A percentile compares a stretch with the other conserved stretches of the same genome.
Evolutionary conservation across 1,140 invertebrate genomes (phyloP).

Genomic region (Heliothis virescens): DNA sequence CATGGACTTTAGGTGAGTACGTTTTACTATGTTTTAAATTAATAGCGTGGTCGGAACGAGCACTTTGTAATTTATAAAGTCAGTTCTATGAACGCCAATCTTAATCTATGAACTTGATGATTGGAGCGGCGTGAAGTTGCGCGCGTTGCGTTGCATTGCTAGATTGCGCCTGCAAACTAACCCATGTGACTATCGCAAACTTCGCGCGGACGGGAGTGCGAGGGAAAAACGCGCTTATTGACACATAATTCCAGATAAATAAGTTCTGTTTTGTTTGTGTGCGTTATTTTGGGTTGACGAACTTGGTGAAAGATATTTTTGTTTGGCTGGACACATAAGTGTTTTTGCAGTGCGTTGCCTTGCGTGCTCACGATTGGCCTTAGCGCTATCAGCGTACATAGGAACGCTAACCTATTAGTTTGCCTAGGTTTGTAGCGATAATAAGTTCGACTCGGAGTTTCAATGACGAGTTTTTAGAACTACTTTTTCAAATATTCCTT

Average conservation of each 20-base stretch:
- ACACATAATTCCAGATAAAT: constrained; percentile 27
- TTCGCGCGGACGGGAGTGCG: constrained; percentile 53
- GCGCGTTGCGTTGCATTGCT: constrained; percentile 72
- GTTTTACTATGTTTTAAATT: constrained; percentile 22
- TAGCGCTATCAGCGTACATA: constrained; percentile 54
- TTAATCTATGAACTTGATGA: constrained; percentile 86
- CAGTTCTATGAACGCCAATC: constrained; percentile 73
- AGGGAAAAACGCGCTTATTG: constrained; percentile 62
- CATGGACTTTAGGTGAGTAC: constrained; percentile 70
- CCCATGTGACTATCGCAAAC: constrained; percentile 61
- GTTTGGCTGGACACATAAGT: constrained; percentile 57
- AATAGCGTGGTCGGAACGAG: not conserved
- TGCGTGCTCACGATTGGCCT: constrained; percentile 58
- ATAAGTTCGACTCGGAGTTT: constrained; percentile 40
- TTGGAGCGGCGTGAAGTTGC: constrained; percentile 73
- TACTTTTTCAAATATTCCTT: not conserved
- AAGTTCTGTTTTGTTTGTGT: constrained; percentile 59
- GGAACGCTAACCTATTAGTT: constrained; percentile 46
- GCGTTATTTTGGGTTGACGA: constrained; percentile 67
- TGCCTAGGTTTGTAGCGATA: constrained; percentile 48
- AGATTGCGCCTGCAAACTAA: constrained; percentile 69
- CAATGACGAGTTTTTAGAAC: constrained; percentile 6
- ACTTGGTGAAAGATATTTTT: constrained; percentile 63
- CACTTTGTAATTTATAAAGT: constrained; percentile 51
- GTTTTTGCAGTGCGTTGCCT: constrained; percentile 56